Evolutionary conservation across 2,113 vertebrate species (phyloP).

Genomic region (Leptodactylus fuscus): DNA sequence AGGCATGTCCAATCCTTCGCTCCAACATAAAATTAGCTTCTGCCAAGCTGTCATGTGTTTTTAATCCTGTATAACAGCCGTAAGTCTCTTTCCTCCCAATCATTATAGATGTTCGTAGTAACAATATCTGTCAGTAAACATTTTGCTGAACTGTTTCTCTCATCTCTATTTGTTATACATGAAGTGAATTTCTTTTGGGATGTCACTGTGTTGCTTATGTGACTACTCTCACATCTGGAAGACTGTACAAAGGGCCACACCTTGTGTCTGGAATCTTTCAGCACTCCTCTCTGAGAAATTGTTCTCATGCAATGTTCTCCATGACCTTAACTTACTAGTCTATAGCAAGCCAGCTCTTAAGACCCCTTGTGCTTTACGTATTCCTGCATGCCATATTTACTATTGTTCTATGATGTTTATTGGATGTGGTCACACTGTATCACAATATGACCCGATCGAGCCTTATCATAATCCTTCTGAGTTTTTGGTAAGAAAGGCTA

Average conservation of each 20-base stretch:
- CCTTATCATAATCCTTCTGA: slow-evolving; percentile 5
- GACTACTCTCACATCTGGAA: slow-evolving; percentile 20
- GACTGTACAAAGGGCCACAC: slow-evolving; percentile 41
- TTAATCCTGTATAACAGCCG: not conserved
- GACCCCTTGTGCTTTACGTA: slow-evolving; percentile 35
- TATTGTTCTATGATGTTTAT: slow-evolving; percentile 32
- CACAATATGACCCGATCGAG: not conserved
- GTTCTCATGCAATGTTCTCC: slow-evolving; percentile 13
- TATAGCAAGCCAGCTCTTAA: slow-evolving; percentile 32
- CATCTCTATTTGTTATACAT: not conserved
- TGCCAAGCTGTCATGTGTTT: not conserved
- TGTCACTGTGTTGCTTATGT: not conserved
- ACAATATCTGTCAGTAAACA: not conserved
- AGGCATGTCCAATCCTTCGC: too few relatives aligned
- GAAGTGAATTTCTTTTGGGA: not conserved
- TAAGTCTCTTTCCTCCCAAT: not conserved
- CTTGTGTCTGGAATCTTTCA: slow-evolving; percentile 47
- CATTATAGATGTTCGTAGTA: not conserved
- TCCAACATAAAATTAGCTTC: too few relatives aligned
- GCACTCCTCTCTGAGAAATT: slow-evolving; percentile 31
- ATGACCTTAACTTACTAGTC: slow-evolving; percentile 47
- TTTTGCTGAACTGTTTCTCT: not conserved
- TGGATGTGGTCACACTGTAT: slow-evolving; percentile 14
- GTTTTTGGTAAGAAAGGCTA: not conserved
- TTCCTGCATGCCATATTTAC: slow-evolving; percentile 16